Conservation (phyloP, 2,113 vertebrate genomes). For the Melospiza georgiana region DNA sequence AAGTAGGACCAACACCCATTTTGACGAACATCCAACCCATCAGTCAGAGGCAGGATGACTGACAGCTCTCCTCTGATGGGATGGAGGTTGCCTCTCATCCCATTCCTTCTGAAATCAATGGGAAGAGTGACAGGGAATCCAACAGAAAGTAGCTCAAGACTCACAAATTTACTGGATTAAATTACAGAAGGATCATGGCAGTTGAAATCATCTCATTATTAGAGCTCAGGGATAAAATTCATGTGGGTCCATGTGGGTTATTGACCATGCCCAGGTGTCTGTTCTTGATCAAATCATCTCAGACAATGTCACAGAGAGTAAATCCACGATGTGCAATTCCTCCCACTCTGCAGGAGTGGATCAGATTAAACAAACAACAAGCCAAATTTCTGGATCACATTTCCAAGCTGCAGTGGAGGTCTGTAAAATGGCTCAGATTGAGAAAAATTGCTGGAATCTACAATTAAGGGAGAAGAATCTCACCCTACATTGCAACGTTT, state of each 20-base stretch:
- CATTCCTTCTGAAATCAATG: neutral
- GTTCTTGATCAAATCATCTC: neutral
- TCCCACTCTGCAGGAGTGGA: neutral
- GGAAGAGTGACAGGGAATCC: neutral
- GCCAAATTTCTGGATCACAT: neutral
- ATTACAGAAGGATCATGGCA: neutral
- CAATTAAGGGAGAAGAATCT: neutral
- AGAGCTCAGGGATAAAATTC: neutral
- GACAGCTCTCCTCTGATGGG: neutral
- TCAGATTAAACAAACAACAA: neutral
- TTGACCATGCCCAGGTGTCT: neutral
- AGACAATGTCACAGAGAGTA: neutral
- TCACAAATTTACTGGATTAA: neutral
- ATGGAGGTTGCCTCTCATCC: neutral
- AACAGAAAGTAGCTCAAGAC: neutral
- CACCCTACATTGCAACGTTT: neutral
- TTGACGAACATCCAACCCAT: neutral
- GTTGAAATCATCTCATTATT: neutral
- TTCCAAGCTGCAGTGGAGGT: neutral
- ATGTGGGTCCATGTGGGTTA: neutral
- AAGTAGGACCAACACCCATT: neutral
- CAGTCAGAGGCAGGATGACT: neutral
- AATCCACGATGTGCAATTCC: neutral
- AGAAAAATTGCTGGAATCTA: accelerated
- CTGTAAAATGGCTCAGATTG: neutral